A percentile compares a stretch with the other conserved stretches of the same genome.
These are phyloP conservation scores for Callorhinus ursinus DNA, from an alignment of 2,113 vertebrate genomes.

Conservation along the genomic window DNA sequence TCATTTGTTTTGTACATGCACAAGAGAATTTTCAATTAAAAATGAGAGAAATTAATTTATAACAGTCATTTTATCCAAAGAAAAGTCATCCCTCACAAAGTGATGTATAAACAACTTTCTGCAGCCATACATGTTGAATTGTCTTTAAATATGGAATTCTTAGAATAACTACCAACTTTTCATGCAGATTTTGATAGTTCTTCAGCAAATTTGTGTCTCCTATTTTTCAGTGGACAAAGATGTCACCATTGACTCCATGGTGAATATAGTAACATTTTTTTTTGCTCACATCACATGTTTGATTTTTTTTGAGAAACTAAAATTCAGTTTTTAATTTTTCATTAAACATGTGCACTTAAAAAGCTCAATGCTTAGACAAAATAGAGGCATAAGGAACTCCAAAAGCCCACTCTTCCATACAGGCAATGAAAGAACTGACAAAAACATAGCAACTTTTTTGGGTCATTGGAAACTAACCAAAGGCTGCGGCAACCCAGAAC, in stretches of 20 bases:
- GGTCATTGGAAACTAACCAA: neutral
- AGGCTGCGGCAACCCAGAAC: neutral
- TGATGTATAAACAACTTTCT: constrained; percentile 14
- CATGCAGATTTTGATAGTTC: constrained; percentile 7
- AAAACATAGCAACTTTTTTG: neutral
- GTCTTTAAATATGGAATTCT: neutral
- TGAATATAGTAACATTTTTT: neutral
- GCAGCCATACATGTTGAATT: neutral
- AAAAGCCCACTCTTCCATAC: neutral
- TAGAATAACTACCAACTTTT: constrained; percentile 26
- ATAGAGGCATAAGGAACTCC: neutral
- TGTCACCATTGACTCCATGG: neutral
- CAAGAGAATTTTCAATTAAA: constrained; percentile 17
- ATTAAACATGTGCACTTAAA: constrained; percentile 16
- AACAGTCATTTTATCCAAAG: constrained; percentile 8
- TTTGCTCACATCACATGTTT: neutral
- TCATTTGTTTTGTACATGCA: neutral
- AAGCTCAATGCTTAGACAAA: neutral
- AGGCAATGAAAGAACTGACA: neutral
- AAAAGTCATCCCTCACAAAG: constrained; percentile 23
- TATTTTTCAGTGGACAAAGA: neutral
- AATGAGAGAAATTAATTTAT: constrained; percentile 34
- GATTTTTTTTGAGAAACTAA: constrained; percentile 37
- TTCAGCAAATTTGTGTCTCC: neutral
- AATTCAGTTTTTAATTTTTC: constrained; percentile 40